Evolutionary conservation across 2,113 vertebrate genomes (phyloP).

Genomic region (Cinclus cinclus): DNA sequence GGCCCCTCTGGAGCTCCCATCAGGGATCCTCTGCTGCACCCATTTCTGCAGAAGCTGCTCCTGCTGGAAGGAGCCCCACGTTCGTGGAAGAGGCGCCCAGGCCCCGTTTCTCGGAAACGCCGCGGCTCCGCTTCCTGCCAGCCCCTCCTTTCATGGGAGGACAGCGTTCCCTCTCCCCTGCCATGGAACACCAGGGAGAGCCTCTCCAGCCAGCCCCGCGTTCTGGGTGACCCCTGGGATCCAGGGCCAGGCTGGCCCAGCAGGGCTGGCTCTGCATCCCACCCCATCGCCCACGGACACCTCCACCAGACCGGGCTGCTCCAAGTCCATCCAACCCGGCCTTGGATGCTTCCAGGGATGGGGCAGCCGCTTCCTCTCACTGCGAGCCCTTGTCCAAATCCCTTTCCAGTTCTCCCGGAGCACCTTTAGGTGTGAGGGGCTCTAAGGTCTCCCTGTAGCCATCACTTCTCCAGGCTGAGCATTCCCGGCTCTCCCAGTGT

Average conservation of each 20-base stretch:
- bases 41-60: neutral
- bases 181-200: neutral
- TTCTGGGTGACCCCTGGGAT: rapidly evolving
- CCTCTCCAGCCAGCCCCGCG: neutral
- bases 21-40: neutral
- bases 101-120: rapidly evolving
- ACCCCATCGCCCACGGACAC: too few species aligned
- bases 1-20: neutral
- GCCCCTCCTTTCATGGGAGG: rapidly evolving
- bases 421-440: neutral
- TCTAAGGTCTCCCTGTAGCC: neutral
- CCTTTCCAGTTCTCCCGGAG: neutral
- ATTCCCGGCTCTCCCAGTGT: neutral
- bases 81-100: neutral
- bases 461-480: neutral
- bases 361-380: rapidly evolving
- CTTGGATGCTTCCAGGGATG: neutral
- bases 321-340: neutral
- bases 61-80: neutral
- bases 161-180: neutral
- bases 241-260: too few species aligned
- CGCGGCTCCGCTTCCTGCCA: neutral
- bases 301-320: neutral
- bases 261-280: neutral
- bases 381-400: neutral